phyloP scores from a whole-genome alignment of 2,113 vertebrate genomes.

The Channa argus region DNA sequence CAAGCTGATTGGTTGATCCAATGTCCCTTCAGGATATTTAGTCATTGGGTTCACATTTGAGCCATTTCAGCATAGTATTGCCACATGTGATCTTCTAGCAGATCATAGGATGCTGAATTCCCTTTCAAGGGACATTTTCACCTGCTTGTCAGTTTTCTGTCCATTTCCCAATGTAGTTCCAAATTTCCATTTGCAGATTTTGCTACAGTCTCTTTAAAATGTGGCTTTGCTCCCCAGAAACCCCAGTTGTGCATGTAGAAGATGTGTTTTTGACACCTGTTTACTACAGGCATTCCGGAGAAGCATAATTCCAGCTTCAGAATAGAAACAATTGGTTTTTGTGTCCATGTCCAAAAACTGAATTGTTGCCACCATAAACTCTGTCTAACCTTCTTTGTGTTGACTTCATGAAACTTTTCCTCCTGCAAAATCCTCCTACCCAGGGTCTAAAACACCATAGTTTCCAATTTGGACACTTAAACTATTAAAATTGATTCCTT shows the following conservation, averaged over 20 bases:
- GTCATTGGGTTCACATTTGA: not conserved
- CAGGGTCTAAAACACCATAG: not conserved
- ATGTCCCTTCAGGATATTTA: not conserved
- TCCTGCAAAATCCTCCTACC: not conserved
- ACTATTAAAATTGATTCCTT: slow-evolving; percentile 14
- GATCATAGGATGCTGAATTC: not conserved
- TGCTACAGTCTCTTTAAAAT: too few species aligned
- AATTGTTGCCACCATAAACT: too few species aligned
- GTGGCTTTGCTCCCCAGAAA: too few species aligned
- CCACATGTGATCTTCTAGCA: not conserved
- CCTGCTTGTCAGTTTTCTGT: not conserved
- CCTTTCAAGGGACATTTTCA: not conserved
- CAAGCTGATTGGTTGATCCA: not conserved
- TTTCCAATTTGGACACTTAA: not conserved
- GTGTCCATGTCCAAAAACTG: too few species aligned
- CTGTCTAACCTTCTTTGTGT: too few species aligned
- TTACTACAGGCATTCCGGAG: not conserved
- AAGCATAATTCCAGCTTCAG: not conserved
- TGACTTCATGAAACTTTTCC: not conserved
- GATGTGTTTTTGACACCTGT: not conserved
- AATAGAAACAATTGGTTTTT: not conserved
- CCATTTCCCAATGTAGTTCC: not conserved
- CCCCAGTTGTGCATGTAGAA: too few species aligned
- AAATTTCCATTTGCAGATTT: not conserved
- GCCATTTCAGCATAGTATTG: not conserved